Evolutionary conservation across 2,797 vertebrate species (phyloP), one percentile per base, ranked within the genome.

Genomic region (Pagetopsis macropterus): DNA sequence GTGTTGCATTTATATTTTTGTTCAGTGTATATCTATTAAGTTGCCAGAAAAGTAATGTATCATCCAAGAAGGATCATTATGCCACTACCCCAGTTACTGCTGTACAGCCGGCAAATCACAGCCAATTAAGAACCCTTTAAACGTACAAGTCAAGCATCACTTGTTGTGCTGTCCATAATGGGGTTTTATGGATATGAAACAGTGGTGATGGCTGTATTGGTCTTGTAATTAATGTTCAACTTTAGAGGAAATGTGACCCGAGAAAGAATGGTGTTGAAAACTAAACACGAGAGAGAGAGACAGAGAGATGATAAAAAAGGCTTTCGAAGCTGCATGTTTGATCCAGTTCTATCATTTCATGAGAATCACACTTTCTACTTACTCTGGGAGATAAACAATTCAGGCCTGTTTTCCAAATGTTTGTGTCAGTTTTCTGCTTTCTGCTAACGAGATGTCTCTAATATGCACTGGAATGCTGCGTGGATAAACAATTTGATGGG

Each of bases 371-470:
- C 86, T 89, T 92, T 92, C 85, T 76, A 69, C 85, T 89, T 84
- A 84, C 92, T 89, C 89, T 66, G 71, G 75, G 83, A 79, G 84
- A 90, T 84, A 89, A 94, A 93, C 90, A 92, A 84, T 90, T 91
- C 84, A 88, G 78, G 87, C 85, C 87, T 43, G 81, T 89, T 93
- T 88, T 84, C 87, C 84, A 85, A 86, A 92, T 92, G 92, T 93
- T 88, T 92, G 76, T 91, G 91, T 88, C 93, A 88, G 86, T 94
- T 94, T 94, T 94, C 92, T 94, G 93, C 95, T 94, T 95, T 93
- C 88, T 80, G 91, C 93, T 93, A 95, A 95, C 89, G 91, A 94
- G 91, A 93, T 92, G 93, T 95, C 93, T 94, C 94, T 94, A 95
- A 95, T 93, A 94, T 77, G 94, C 93, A 91, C 93, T 90, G 91